Conservation (phyloP, 2,113 vertebrate genomes). For the Zosterops hypoxanthus region DNA sequence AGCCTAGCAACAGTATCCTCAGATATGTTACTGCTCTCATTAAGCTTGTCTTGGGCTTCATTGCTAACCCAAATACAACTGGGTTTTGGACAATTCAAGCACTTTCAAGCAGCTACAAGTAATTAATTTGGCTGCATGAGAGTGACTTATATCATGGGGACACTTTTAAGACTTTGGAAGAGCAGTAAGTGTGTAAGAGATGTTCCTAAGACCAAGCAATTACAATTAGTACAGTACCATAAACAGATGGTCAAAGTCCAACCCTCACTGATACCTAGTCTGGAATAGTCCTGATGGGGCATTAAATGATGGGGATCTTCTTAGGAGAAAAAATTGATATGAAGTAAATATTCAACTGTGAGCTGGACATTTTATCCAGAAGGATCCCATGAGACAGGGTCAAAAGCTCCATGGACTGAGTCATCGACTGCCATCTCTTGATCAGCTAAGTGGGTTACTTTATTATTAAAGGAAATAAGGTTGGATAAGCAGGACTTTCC, state of each 20-base stretch:
- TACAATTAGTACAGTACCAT: not conserved
- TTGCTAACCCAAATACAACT: not conserved
- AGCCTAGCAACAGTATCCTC: not conserved
- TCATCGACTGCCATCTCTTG: not conserved
- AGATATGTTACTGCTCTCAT: not conserved
- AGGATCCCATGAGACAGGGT: not conserved
- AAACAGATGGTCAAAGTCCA: not conserved
- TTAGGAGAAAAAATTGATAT: not conserved
- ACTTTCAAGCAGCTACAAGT: not conserved
- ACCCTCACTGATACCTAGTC: not conserved
- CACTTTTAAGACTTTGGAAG: not conserved
- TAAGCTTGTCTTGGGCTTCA: not conserved
- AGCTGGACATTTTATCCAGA: not conserved
- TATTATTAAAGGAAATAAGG: not conserved
- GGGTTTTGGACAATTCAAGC: not conserved
- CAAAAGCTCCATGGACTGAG: not conserved
- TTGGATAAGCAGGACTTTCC: not conserved
- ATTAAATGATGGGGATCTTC: not conserved
- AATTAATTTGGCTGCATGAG: not conserved
- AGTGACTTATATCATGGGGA: not conserved
- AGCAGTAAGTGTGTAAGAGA: not conserved
- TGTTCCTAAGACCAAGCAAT: not conserved
- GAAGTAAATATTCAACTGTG: not conserved
- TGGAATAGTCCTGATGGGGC: not conserved
- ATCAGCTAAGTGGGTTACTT: not conserved